Evolutionary conservation across 2,797 vertebrate species (phyloP).

Genomic region (Pantherophis vulpinus): DNA sequence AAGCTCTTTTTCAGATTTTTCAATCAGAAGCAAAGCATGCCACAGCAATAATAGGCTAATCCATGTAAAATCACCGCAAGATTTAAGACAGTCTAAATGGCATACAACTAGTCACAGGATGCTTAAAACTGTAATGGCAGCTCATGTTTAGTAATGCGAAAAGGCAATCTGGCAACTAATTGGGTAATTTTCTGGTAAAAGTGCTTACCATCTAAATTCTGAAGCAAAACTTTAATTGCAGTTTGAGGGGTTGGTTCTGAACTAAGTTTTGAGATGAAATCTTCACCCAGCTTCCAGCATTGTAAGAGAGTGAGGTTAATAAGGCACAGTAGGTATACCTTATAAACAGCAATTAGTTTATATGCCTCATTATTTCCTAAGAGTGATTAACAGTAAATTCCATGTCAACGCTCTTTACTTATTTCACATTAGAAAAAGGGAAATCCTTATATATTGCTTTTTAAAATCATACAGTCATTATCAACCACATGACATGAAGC

Average conservation of each 20-base stretch:
- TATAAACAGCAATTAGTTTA: neutral
- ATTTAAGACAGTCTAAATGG: neutral
- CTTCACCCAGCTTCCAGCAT: neutral
- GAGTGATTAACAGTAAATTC: neutral
- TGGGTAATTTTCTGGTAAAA: neutral
- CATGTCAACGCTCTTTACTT: neutral
- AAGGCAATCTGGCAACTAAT: neutral
- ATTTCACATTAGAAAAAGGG: constrained; percentile 3
- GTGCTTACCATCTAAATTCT: neutral
- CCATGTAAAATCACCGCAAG: neutral
- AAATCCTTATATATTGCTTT: neutral
- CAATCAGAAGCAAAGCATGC: neutral
- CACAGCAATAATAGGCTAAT: neutral
- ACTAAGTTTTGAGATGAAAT: neutral
- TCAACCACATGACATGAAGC: neutral
- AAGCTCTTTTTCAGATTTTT: neutral
- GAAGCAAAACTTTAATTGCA: neutral
- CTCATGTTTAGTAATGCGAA: neutral
- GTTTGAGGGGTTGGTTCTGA: neutral
- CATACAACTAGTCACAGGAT: neutral
- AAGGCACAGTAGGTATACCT: neutral
- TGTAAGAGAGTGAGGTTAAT: neutral
- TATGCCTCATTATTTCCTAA: neutral
- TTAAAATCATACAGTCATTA: neutral
- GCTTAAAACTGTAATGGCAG: neutral